Percentiles rank a stretch among this genome's conserved stretches.
phyloP scores from a whole-genome alignment of 2,797 vertebrate genomes.

The Cetoscarus ocellatus region DNA sequence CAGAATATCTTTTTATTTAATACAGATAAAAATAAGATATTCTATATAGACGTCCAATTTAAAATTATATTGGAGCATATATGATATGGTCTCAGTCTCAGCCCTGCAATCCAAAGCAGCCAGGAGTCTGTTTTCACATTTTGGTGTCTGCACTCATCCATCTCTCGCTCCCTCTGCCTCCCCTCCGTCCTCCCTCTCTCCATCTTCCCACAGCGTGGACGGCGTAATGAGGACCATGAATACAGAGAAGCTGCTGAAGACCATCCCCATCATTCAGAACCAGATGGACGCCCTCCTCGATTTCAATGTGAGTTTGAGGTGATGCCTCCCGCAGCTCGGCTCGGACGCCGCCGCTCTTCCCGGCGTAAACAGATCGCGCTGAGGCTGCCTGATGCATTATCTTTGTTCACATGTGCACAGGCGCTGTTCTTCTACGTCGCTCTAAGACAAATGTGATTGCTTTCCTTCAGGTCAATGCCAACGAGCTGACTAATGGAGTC shows the following conservation, averaged over 20 bases:
- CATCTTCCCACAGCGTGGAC: constrained; percentile 87
- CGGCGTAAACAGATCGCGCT: constrained; percentile 10
- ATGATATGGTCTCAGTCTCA: too few relatives aligned
- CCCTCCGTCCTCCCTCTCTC: neutral
- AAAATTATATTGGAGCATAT: too few relatives aligned
- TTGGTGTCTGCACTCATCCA: constrained; percentile 9
- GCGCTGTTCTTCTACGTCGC: constrained; percentile 21
- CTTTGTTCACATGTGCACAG: constrained; percentile 1
- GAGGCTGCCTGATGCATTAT: constrained; percentile 23
- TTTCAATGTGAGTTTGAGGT: constrained; percentile 94
- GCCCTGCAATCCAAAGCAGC: neutral
- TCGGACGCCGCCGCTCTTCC: constrained; percentile 13
- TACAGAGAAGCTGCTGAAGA: constrained; percentile 99
- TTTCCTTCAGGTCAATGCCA: constrained; percentile 95
- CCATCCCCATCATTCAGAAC: constrained; percentile 99
- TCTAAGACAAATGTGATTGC: constrained; percentile 52
- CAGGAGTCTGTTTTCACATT: neutral
- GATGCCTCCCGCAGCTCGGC: constrained; percentile 31
- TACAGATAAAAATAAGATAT: too few relatives aligned
- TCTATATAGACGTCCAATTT: too few relatives aligned
- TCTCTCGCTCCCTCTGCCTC: constrained; percentile 16
- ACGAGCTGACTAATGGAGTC: constrained; percentile 99
- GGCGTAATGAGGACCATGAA: constrained; percentile 99
- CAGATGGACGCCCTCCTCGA: constrained; percentile 99
- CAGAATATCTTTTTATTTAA: too few relatives aligned